Percentiles rank a stretch among this genome's conserved stretches.
phyloP scores from a whole-genome alignment of 2,797 vertebrate species.

The Nannoperca obscura region DNA sequence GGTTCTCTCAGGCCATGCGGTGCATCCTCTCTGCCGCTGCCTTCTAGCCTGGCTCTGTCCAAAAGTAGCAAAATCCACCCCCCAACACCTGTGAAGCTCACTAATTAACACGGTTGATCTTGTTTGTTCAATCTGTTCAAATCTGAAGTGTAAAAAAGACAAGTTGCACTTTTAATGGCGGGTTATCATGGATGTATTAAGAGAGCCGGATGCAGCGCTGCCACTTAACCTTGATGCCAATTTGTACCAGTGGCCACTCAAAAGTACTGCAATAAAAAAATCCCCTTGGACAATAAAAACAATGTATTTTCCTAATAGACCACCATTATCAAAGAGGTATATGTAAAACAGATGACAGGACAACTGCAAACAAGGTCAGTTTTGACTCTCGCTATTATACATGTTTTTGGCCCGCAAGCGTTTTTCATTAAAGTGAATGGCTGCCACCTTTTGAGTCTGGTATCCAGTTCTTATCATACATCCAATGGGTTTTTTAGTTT shows the following conservation, averaged over 20 bases:
- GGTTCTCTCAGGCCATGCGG: conserved; percentile 10
- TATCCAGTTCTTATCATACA: too few relatives aligned
- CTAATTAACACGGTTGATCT: background rate
- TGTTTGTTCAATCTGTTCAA: background rate
- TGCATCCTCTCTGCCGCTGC: conserved; percentile 12
- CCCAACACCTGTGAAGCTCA: background rate
- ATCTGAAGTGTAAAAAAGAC: background rate
- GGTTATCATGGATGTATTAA: background rate
- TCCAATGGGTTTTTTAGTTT: background rate
- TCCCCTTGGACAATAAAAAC: too few relatives aligned
- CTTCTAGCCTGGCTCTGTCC: background rate
- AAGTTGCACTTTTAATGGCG: background rate
- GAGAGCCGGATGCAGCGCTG: background rate
- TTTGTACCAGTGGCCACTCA: background rate
- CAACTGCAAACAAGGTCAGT: too few relatives aligned
- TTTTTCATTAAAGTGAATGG: too few relatives aligned
- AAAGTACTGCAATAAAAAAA: background rate
- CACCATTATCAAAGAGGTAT: too few relatives aligned
- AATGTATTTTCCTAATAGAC: background rate
- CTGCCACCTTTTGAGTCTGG: too few relatives aligned
- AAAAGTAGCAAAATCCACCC: background rate
- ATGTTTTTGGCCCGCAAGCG: too few relatives aligned
- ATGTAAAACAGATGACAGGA: too few relatives aligned
- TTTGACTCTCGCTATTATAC: too few relatives aligned
- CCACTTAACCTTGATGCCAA: background rate